Evolutionary conservation across 1,140 invertebrate genomes (phyloP).

Genomic region (Galendromus occidentalis): DNA sequence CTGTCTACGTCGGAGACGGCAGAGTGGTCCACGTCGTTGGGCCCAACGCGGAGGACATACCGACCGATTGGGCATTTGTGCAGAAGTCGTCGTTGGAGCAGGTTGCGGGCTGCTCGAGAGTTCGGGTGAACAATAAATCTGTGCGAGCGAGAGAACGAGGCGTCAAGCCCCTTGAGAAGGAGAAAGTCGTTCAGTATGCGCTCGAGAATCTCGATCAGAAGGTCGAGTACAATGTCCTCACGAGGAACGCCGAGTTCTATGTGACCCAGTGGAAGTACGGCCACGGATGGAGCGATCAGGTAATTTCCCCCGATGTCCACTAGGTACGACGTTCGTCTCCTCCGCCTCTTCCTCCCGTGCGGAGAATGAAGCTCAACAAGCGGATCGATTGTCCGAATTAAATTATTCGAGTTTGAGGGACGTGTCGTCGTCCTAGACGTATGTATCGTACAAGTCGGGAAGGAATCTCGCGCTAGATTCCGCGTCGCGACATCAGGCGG

Average conservation of each 20-base stretch:
- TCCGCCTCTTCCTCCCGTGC: too few relatives aligned
- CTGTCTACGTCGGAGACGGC: conserved; percentile 24
- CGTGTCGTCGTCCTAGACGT: too few relatives aligned
- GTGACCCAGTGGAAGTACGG: conserved; percentile 25
- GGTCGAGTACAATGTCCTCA: conserved; percentile 23
- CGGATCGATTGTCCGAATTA: too few relatives aligned
- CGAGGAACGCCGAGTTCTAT: conserved; percentile 25
- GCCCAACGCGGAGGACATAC: conserved; percentile 17
- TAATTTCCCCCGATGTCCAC: not conserved
- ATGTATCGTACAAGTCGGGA: too few relatives aligned
- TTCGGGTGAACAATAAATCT: conserved; percentile 25
- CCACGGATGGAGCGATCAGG: conserved; percentile 25
- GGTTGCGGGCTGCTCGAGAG: conserved; percentile 21
- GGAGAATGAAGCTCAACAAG: too few relatives aligned
- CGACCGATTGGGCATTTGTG: conserved; percentile 18
- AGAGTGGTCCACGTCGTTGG: conserved; percentile 22
- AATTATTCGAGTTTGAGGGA: too few relatives aligned
- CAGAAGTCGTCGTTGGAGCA: conserved; percentile 16
- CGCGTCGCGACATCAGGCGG: too few relatives aligned
- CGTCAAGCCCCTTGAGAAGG: conserved; percentile 17
- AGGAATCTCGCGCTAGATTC: too few relatives aligned
- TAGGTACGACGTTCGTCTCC: too few relatives aligned
- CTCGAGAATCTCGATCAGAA: conserved; percentile 17
- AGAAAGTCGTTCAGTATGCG: conserved; percentile 20
- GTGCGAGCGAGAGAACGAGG: conserved; percentile 22